A percentile compares a stretch with the other conserved stretches of the same genome.
Evolutionary conservation across 2,797 vertebrate genomes (phyloP).

Genomic region (Danio tinwini): DNA sequence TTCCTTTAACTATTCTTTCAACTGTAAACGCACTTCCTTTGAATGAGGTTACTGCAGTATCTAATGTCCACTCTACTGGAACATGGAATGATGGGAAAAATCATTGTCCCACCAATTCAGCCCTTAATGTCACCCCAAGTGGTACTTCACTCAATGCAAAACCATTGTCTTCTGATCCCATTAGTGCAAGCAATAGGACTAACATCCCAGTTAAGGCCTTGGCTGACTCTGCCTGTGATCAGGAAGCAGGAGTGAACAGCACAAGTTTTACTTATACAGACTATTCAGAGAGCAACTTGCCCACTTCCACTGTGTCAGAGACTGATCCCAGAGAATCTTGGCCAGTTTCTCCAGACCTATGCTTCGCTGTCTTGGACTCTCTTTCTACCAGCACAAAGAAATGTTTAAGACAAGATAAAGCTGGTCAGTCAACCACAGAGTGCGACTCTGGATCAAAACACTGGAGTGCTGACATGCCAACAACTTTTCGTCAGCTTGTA

Average conservation of each 20-base stretch:
- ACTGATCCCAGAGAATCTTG: constrained; percentile 24
- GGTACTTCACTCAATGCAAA: neutral
- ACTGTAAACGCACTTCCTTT: neutral
- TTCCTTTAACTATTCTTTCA: constrained; percentile 1
- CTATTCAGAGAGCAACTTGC: constrained; percentile 47
- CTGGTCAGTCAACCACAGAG: neutral
- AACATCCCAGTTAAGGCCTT: constrained; percentile 57
- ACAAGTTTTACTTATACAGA: constrained; percentile 4
- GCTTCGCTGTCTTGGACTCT: neutral
- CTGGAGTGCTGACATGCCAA: constrained; percentile 30
- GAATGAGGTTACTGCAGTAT: neutral
- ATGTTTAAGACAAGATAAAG: neutral
- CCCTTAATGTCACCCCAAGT: neutral
- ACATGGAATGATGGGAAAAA: neutral
- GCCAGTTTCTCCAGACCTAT: neutral
- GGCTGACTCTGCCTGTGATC: constrained; percentile 65
- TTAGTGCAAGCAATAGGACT: neutral
- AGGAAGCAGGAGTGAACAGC: constrained; percentile 4
- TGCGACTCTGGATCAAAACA: neutral
- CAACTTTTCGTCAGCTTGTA: constrained; percentile 30
- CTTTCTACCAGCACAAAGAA: neutral
- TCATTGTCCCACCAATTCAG: neutral
- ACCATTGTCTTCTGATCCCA: neutral
- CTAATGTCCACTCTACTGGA: neutral
- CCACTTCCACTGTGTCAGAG: constrained; percentile 56